Conservation (phyloP, 2,113 vertebrate genomes). For the Varanus salvator region DNA sequence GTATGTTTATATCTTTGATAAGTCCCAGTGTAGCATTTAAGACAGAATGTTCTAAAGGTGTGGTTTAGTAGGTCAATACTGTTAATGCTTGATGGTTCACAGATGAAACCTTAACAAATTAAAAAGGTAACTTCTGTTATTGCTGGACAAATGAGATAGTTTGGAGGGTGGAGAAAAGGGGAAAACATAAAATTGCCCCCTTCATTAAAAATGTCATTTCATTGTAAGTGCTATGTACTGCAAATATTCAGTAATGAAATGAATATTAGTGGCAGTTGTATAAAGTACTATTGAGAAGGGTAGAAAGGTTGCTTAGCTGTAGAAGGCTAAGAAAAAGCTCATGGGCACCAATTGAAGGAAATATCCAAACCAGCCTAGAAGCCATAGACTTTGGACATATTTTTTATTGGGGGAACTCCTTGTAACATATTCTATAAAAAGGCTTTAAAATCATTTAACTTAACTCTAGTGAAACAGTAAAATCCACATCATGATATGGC, state of each 20-base stretch:
- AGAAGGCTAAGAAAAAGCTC: not conserved
- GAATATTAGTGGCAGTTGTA: slow-evolving; percentile 22
- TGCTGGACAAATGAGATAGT: slow-evolving; percentile 30
- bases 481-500: slow-evolving; percentile 11
- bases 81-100: slow-evolving; percentile 64
- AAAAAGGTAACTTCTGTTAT: slow-evolving; percentile 55
- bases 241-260: slow-evolving; percentile 22
- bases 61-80: slow-evolving; percentile 67
- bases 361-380: slow-evolving; percentile 14
- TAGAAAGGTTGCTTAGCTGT: slow-evolving; percentile 34
- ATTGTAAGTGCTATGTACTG: slow-evolving; percentile 47
- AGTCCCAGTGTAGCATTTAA: slow-evolving; percentile 80
- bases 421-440: slow-evolving; percentile 39
- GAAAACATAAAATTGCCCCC: slow-evolving; percentile 38
- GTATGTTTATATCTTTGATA: slow-evolving; percentile 86
- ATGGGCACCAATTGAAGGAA: not conserved
- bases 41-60: slow-evolving; percentile 73
- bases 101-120: slow-evolving; percentile 56
- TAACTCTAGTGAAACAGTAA: slow-evolving; percentile 55
- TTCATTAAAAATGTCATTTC: slow-evolving; percentile 54
- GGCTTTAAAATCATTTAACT: slow-evolving; percentile 47
- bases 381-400: slow-evolving; percentile 16
- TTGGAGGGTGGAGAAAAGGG: slow-evolving; percentile 32
- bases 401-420: slow-evolving; percentile 23
- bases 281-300: slow-evolving; percentile 3